phyloP scores from a whole-genome alignment of 1,140 invertebrate species.

The Drosophila malerkotliana region DNA sequence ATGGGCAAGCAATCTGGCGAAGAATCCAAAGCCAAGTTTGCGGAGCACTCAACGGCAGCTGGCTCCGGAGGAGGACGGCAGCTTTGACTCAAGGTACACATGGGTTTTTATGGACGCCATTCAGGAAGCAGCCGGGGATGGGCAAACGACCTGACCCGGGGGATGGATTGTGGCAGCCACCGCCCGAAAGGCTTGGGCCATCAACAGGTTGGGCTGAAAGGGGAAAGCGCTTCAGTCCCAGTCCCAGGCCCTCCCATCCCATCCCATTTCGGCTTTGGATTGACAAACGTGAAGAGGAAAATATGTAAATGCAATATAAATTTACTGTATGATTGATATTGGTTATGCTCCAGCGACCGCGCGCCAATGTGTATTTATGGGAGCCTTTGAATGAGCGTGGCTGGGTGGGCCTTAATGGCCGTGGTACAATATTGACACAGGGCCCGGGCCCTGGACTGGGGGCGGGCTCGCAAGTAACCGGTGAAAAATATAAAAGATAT shows the following conservation, averaged over 20 bases:
- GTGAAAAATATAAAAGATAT: constrained; percentile 15
- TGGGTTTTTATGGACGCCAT: constrained; percentile 51
- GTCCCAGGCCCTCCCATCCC: not conserved
- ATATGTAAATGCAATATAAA: constrained; percentile 51
- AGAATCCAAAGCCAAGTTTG: constrained; percentile 58
- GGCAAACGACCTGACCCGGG: constrained; percentile 21
- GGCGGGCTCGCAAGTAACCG: constrained; percentile 18
- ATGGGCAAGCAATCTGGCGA: constrained; percentile 53
- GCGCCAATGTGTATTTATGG: not conserved
- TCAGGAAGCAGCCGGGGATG: constrained; percentile 2
- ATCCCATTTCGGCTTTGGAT: constrained; percentile 39
- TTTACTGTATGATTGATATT: constrained; percentile 53
- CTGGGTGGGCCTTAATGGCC: constrained; percentile 25
- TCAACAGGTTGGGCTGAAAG: constrained; percentile 60
- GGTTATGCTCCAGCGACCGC: constrained; percentile 36
- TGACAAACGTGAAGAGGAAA: constrained; percentile 68
- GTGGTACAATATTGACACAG: constrained; percentile 47
- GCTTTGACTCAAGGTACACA: constrained; percentile 70
- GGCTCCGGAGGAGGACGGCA: constrained; percentile 35
- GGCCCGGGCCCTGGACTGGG: not conserved
- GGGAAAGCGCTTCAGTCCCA: not conserved
- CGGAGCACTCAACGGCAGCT: constrained; percentile 51
- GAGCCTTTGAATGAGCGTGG: not conserved
- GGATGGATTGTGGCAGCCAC: constrained; percentile 22
- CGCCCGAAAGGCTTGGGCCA: constrained; percentile 46